Conservation (phyloP, 1,140 invertebrate genomes). For the Eupeodes corollae region DNA sequence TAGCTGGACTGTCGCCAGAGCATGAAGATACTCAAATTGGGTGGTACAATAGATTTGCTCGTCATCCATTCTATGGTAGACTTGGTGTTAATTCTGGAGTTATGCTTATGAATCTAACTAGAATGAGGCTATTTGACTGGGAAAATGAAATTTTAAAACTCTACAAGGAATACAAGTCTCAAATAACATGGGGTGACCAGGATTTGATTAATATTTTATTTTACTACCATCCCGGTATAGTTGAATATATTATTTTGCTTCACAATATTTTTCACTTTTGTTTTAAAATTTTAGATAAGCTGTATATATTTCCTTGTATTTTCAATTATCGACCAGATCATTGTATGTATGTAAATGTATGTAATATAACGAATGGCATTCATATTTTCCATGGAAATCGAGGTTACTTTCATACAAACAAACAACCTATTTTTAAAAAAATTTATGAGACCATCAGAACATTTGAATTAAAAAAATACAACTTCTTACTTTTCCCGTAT, state of each 20-base stretch:
- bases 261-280: neutral
- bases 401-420: conserved; percentile 70
- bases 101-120: conserved; percentile 92
- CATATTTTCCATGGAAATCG: conserved; percentile 81
- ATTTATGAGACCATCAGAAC: conserved; percentile 53
- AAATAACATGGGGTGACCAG: conserved; percentile 95
- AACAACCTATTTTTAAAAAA: conserved; percentile 76
- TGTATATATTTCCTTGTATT: conserved; percentile 72
- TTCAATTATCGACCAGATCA: conserved; percentile 91
- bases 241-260: neutral
- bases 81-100: conserved; percentile 92
- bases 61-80: conserved; percentile 86
- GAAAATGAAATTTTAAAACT: conserved; percentile 70
- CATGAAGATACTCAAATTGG: conserved; percentile 83
- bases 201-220: conserved; percentile 96
- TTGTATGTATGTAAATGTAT: conserved; percentile 87
- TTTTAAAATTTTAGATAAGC: conserved; percentile 46
- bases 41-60: conserved; percentile 93
- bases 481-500: too few species aligned
- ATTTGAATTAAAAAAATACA: too few species aligned
- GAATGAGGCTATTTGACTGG: conserved; percentile 80
- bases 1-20: conserved; percentile 78
- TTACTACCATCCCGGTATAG: conserved; percentile 69
- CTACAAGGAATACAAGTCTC: conserved; percentile 71
- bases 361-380: conserved; percentile 68